Conservation (phyloP, 2,888 invertebrate genomes). For the Chironomus riparius region DNA sequence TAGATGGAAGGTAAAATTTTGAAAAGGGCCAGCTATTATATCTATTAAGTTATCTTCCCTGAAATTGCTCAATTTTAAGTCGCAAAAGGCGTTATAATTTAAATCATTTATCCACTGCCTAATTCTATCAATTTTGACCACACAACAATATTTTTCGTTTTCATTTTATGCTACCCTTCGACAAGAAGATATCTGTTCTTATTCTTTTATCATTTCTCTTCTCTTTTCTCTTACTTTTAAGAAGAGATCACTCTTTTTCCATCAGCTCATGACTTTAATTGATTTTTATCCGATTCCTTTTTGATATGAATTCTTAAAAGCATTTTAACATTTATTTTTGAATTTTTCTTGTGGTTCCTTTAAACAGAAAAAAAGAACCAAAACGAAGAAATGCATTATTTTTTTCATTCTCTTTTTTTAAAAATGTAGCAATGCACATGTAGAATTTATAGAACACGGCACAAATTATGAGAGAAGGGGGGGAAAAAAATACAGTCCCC, state of each 20-base stretch:
- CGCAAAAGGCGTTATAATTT: slow-evolving; percentile 27
- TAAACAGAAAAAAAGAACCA: too few species aligned
- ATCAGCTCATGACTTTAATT: slow-evolving; percentile 19
- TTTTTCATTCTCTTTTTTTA: too few species aligned
- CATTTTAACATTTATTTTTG: background rate
- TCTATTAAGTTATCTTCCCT: slow-evolving; percentile 26
- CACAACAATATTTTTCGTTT: slow-evolving; percentile 14
- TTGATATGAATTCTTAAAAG: slow-evolving; percentile 17
- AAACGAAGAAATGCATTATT: too few species aligned
- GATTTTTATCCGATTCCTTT: slow-evolving; percentile 27
- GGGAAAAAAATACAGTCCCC: background rate
- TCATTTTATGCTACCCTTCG: background rate
- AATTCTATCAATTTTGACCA: slow-evolving; percentile 27
- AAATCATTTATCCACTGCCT: slow-evolving; percentile 23
- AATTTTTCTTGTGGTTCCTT: background rate
- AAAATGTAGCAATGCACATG: too few species aligned
- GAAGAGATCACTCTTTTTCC: slow-evolving; percentile 2
- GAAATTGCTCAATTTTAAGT: slow-evolving; percentile 27
- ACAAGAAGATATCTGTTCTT: background rate
- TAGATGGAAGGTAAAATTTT: background rate
- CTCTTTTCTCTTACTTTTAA: background rate
- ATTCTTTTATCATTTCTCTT: background rate
- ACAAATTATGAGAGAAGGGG: background rate
- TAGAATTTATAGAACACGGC: background rate
- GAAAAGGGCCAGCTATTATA: background rate